Base-by-base conservation (phyloP, 1,140 invertebrate species). In the Oryctes rhinoceros region DNA sequence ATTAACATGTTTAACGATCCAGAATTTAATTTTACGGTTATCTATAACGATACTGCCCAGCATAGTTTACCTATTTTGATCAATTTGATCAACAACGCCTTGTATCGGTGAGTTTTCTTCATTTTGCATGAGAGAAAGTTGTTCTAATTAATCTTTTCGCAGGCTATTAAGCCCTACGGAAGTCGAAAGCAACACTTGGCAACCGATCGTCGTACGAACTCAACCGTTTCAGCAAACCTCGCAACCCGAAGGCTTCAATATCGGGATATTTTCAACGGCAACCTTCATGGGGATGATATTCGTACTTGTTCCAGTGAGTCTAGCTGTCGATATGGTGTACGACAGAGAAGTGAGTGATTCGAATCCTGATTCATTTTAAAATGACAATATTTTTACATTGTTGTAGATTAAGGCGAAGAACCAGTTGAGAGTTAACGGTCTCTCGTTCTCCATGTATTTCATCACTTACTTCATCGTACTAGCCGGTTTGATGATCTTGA, bases 321-420 rank as follows among this genome's bases (percentile, higher is more conserved):
- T 96, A 82, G 93, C 92, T 11, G 91, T 94, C n/a, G 94, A 95
- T 79, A 92, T 96, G 88, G 95, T 96, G 0, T 92, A 94, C 84
- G 95, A 96, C 88, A 89, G 94, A 87, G 94, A 96, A 91, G 95
- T 96, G 89, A 87, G 83, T 83, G 48, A 71, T 2, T 24, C 35
- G 2, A 77, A 77, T 75, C 20, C 18, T 30, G 5, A 10, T 30
- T n/a, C 18, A 62, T 78, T 13, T 6, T 1, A 79, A 10, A 15
- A 0, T 37, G 0, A 47, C 4, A 30, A 67, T 37, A 44, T 67
- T 9, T 37, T 30, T 84, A 79, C 83, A 62, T 90, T 91, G 79
- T 89, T 91, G 79, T 89, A 96, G 94, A 93, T 93, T 78, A 94
- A 94, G 88, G 92, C 94, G 1, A 94, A 94, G 87, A 95, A 95